A percentile compares a stretch with the other conserved stretches of the same genome.
Evolutionary conservation across 1,140 invertebrate species (phyloP).

Genomic region (Zaprionus gabonicus): DNA sequence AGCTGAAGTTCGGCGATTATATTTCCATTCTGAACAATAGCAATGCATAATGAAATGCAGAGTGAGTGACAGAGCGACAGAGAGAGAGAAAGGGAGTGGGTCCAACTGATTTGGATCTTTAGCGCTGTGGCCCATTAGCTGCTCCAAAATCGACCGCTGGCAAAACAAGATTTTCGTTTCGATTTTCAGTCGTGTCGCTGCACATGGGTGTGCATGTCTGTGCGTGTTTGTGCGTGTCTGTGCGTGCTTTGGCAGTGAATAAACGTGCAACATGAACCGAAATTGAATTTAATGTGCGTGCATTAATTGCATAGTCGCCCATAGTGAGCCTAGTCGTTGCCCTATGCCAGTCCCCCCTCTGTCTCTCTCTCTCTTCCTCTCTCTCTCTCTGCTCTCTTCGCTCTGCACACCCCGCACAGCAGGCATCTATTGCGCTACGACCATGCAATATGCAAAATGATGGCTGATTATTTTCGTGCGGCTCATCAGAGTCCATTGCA

Average conservation of each 20-base stretch:
- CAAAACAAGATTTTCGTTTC: conserved; percentile 21
- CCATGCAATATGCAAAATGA: conserved; percentile 48
- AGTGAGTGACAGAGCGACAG: neutral
- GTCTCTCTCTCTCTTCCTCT: neutral
- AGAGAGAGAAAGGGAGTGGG: neutral
- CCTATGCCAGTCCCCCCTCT: too few species aligned
- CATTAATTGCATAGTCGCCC: conserved; percentile 58
- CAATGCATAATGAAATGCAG: neutral
- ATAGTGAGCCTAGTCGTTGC: neutral
- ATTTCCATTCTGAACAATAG: neutral
- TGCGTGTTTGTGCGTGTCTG: neutral
- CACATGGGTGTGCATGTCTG: neutral
- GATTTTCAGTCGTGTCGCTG: conserved; percentile 14
- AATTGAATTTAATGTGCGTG: conserved; percentile 65
- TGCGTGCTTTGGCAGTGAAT: conserved; percentile 32
- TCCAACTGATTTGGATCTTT: neutral
- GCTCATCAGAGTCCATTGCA: conserved; percentile 49
- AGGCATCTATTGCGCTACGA: neutral
- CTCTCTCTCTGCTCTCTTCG: neutral
- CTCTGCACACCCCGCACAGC: neutral
- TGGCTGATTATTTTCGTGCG: conserved; percentile 51
- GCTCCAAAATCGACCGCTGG: neutral
- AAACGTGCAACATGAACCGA: conserved; percentile 20
- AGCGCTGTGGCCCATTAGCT: conserved; percentile 2
- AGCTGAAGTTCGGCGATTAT: neutral